Conservation (phyloP, 2,113 vertebrate species). For the Lamprologus speciosus region DNA sequence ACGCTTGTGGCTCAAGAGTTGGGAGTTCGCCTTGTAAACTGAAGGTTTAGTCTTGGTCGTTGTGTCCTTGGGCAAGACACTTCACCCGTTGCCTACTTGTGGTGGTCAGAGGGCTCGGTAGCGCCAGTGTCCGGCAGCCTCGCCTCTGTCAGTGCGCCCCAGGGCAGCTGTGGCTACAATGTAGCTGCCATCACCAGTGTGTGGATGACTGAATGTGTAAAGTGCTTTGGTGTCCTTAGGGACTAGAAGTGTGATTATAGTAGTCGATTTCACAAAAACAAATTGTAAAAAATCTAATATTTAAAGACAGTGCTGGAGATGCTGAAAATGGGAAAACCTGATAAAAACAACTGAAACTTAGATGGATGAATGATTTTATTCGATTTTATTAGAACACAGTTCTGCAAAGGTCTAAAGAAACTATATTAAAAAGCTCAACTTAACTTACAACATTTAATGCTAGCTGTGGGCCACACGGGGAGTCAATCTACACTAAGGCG, state of each 20-base stretch:
- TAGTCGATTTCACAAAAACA: background rate
- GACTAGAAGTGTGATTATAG: background rate
- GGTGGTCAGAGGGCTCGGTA: background rate
- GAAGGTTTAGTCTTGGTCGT: background rate
- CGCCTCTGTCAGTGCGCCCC: background rate
- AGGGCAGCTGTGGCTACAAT: background rate
- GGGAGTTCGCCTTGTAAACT: background rate
- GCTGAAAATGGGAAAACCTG: background rate
- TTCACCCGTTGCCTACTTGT: fast-evolving
- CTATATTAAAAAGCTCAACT: background rate
- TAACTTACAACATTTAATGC: background rate
- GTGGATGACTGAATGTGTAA: background rate
- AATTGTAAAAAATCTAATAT: background rate
- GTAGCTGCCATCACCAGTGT: background rate
- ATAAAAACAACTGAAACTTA: background rate
- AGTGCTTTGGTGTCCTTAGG: fast-evolving
- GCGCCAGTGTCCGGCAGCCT: fast-evolving
- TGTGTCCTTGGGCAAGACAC: background rate
- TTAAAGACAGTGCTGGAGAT: background rate
- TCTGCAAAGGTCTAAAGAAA: background rate
- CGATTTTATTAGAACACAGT: background rate
- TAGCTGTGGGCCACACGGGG: background rate
- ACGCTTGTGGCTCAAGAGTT: fast-evolving
- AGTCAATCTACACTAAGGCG: background rate
- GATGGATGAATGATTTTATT: fast-evolving